Evolutionary conservation across 2,797 vertebrate genomes (phyloP).

Genomic region (Poeciliopsis infans): DNA sequence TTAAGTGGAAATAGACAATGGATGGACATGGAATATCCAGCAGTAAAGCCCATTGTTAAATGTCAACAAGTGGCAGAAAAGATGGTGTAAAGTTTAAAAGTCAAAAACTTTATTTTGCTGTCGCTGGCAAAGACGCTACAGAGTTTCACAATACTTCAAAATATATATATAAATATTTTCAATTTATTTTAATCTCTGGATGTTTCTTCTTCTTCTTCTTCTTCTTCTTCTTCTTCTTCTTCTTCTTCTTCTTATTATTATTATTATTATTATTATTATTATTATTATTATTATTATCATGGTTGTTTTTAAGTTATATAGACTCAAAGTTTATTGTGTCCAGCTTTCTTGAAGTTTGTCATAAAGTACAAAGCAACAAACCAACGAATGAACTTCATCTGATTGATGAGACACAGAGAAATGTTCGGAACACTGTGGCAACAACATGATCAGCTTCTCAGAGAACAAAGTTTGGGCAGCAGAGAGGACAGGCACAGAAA

Average conservation of each 20-base stretch:
- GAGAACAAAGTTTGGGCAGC: conserved; percentile 1
- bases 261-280: not conserved
- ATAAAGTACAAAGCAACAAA: not conserved
- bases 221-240: no score
- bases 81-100: not conserved
- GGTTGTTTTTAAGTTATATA: not conserved
- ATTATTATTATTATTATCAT: not conserved
- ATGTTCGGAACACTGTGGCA: not conserved
- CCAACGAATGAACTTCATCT: not conserved
- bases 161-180: not conserved
- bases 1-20: not conserved
- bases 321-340: not conserved
- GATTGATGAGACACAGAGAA: not conserved
- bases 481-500: conserved; percentile 25
- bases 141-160: not conserved
- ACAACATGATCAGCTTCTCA: conserved; percentile 6
- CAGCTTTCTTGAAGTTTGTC: not conserved
- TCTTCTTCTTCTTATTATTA: no score
- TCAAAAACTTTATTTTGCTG: not conserved
- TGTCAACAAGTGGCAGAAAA: not conserved
- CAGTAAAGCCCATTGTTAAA: not conserved
- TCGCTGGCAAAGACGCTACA: not conserved
- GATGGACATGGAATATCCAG: not conserved
- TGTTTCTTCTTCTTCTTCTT: not conserved
- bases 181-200: not conserved